Percentiles rank a stretch among this genome's conserved stretches.
Evolutionary conservation across 2,797 vertebrate genomes (phyloP).

Genomic region (Sebastes kiyomatsui): DNA sequence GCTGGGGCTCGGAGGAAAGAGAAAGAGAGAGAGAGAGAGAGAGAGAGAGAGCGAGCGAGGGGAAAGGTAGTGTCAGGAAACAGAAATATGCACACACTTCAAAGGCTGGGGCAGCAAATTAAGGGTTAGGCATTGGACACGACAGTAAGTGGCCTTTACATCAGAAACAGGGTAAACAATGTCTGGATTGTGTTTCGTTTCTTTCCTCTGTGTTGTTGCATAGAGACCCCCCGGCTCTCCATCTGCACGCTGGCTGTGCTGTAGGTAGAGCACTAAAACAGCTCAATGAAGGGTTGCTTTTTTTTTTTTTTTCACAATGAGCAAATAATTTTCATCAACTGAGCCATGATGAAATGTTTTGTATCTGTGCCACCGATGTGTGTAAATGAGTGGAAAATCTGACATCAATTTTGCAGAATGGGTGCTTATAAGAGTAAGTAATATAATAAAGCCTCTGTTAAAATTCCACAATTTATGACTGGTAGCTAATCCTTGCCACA

Average conservation of each 20-base stretch:
- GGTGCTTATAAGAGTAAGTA: slow-evolving; percentile 36
- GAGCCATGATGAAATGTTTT: slow-evolving; percentile 49
- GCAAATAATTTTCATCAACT: slow-evolving; percentile 64
- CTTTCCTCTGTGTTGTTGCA: slow-evolving; percentile 64
- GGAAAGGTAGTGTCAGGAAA: slow-evolving; percentile 80
- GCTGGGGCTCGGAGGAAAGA: slow-evolving; percentile 46
- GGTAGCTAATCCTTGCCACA: slow-evolving; percentile 60
- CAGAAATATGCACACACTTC: slow-evolving; percentile 84
- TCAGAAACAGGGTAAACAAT: slow-evolving; percentile 81
- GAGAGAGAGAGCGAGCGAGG: slow-evolving; percentile 25
- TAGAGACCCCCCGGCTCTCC: slow-evolving; percentile 64
- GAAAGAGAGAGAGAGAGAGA: background rate
- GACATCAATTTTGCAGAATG: slow-evolving; percentile 48
- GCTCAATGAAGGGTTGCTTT: slow-evolving; percentile 24
- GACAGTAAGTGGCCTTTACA: slow-evolving; percentile 85
- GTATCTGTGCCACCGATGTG: slow-evolving; percentile 23
- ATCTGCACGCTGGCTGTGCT: slow-evolving; percentile 64
- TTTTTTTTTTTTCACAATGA: slow-evolving; percentile 19
- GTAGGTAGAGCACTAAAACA: slow-evolving; percentile 69
- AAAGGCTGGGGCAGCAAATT: slow-evolving; percentile 83
- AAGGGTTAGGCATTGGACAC: slow-evolving; percentile 82
- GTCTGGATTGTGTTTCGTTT: slow-evolving; percentile 79
- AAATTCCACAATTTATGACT: slow-evolving; percentile 61
- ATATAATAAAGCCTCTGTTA: slow-evolving; percentile 50
- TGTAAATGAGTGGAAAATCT: slow-evolving; percentile 68